Evolutionary conservation across 2,797 vertebrate genomes (phyloP).

Genomic region (Xyrichtys novacula): DNA sequence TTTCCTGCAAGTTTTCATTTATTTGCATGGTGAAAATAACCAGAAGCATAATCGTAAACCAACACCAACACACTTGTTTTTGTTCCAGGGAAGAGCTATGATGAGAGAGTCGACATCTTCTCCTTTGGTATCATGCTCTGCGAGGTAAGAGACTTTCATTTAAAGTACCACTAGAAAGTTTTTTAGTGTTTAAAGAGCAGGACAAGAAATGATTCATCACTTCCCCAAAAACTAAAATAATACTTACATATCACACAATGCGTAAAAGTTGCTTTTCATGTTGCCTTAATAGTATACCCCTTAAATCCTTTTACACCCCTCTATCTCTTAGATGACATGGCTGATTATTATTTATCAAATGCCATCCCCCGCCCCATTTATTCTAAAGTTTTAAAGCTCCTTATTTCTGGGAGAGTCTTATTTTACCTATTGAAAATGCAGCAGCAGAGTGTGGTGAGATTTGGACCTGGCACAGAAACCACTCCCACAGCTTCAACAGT

Average conservation of each 20-base stretch:
- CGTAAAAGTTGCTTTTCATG: constrained; percentile 4
- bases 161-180: background rate
- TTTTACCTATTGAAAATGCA: constrained; percentile 33
- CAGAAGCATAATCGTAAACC: no score
- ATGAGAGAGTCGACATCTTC: constrained; percentile 98
- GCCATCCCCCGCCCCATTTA: no score
- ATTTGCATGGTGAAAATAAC: no score
- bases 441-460: constrained; percentile 33
- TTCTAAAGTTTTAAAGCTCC: constrained; percentile 7
- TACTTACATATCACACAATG: background rate
- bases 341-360: no score
- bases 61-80: no score
- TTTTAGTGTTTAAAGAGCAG: constrained; percentile 6
- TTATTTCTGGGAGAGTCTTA: constrained; percentile 12
- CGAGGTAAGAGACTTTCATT: constrained; percentile 86
- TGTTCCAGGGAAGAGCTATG: constrained; percentile 92
- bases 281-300: constrained; percentile 9
- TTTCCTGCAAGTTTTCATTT: no score
- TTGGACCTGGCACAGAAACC: constrained; percentile 41
- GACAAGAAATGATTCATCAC: background rate
- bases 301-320: background rate
- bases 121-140: constrained; percentile 99
- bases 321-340: background rate
- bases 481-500: constrained; percentile 38
- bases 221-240: background rate